Evolutionary conservation across 2,888 invertebrate species (phyloP).

Genomic region (Melinaea menophilus): DNA sequence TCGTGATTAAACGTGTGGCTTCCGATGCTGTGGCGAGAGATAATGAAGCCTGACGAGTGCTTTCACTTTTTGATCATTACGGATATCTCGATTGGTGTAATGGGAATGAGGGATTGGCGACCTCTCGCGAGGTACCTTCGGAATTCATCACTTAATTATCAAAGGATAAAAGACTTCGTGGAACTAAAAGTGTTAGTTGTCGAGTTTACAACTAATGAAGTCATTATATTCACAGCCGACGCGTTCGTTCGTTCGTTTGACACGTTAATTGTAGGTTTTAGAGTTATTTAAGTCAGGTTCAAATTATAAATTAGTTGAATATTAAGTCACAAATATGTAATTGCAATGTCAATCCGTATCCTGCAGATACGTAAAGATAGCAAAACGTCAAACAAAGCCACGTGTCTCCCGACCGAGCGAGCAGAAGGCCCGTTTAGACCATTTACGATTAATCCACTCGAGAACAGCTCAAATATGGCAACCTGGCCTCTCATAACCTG

Average conservation of each 20-base stretch:
- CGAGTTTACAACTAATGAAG: not conserved
- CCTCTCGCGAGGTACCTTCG: slow-evolving; percentile 34
- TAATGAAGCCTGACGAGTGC: slow-evolving; percentile 57
- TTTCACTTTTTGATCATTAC: slow-evolving; percentile 71
- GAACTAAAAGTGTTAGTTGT: not conserved
- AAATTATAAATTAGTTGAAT: not conserved
- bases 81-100: slow-evolving; percentile 39
- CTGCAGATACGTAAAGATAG: slow-evolving; percentile 57
- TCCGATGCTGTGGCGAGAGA: slow-evolving; percentile 56
- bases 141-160: slow-evolving; percentile 34
- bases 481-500: slow-evolving; percentile 74
- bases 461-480: slow-evolving; percentile 70
- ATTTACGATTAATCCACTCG: slow-evolving; percentile 76
- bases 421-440: slow-evolving; percentile 63
- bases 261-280: not conserved
- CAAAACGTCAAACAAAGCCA: slow-evolving; percentile 52
- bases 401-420: slow-evolving; percentile 34
- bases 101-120: slow-evolving; percentile 37
- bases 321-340: slow-evolving; percentile 41
- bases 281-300: not conserved
- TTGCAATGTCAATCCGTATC: slow-evolving; percentile 53
- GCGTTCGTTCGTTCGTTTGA: not conserved
- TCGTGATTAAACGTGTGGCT: slow-evolving; percentile 61
- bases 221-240: not conserved
- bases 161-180: slow-evolving; percentile 26